A percentile compares a stretch with the other conserved stretches of the same genome.
These are phyloP conservation scores for Saimiri boliviensis DNA, from an alignment of 2,113 vertebrate species.

Conservation along the genomic window DNA sequence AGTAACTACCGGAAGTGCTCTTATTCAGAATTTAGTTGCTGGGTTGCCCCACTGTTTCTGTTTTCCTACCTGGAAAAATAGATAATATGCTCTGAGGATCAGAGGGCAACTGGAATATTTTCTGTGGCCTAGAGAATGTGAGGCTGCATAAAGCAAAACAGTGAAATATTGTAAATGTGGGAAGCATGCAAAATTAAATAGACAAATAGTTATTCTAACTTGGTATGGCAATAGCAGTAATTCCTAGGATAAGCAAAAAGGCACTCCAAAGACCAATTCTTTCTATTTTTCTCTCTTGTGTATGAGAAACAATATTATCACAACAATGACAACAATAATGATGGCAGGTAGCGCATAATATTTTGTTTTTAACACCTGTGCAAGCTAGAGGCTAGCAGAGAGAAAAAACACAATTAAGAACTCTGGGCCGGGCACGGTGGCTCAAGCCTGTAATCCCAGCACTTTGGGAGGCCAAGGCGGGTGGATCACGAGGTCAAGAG, in stretches of 20 bases:
- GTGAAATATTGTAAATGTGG: background rate
- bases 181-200: conserved; percentile 20
- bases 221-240: background rate
- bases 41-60: background rate
- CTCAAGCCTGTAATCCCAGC: too few species aligned
- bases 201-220: background rate
- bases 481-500: too few species aligned
- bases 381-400: background rate
- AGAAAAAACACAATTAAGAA: background rate
- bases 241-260: background rate
- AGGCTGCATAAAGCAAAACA: background rate
- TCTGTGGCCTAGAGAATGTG: background rate
- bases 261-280: background rate
- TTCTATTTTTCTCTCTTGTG: background rate
- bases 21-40: background rate
- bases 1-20: background rate
- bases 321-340: background rate
- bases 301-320: background rate
- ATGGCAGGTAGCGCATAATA: background rate
- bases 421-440: too few species aligned
- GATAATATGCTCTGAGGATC: background rate
- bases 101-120: conserved; percentile 2
- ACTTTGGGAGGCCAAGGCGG: too few species aligned
- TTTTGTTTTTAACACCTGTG: background rate
- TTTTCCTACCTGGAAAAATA: conserved; percentile 15